Evolutionary conservation across 2,797 vertebrate genomes (phyloP), one percentile per base, ranked within the genome.

Genomic region (Schizopygopsis pylzovi): DNA sequence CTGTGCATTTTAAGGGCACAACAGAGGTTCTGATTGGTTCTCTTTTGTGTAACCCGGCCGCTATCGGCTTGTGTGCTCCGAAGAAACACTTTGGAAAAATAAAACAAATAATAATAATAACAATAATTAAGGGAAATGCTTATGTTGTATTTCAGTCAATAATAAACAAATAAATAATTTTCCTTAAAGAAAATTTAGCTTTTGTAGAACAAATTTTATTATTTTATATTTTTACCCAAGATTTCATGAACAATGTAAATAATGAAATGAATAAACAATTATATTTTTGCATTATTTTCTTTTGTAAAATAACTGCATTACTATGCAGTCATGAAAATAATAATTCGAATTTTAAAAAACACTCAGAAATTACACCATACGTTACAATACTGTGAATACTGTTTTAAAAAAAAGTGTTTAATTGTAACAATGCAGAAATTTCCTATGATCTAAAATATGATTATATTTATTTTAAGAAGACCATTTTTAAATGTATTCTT

Each of bases 21-120:
- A 88, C 83, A 88, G 70, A 65, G 15, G 68, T 33, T 85, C 39
- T 76, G 82, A 90, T 90, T 90, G 90, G 90, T 20, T 67, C 28
- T 39, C 16, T 70, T 67, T 71, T 77, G 6, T 78, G 73, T 52
- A 63, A 75, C 10, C 8, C 16, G 39, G 39, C 33, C 65, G 65
- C 65, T 18, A 18, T 37, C 65, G 65, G 33, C 7, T 67, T 18
- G 65, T 67, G 33, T 67, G 65, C 49, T 7, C 18, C 6, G 11
- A 56, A 20, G 52, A 59, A 77, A 41, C 22, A 4, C 20, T 4
- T 28, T 6, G 4, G n/a, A 9, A 67, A 37, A 33, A 16, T 16
- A 8, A 65, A 65, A 65, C 12, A 1, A 33, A 33, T 4, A 25
- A 65, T 16, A 33, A 65, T 63, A 65, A 33, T 22, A 76, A 22